Evolutionary conservation across 2,797 vertebrate species (phyloP), one percentile per base, ranked within the genome.

Genomic region (Sebastes elongatus): DNA sequence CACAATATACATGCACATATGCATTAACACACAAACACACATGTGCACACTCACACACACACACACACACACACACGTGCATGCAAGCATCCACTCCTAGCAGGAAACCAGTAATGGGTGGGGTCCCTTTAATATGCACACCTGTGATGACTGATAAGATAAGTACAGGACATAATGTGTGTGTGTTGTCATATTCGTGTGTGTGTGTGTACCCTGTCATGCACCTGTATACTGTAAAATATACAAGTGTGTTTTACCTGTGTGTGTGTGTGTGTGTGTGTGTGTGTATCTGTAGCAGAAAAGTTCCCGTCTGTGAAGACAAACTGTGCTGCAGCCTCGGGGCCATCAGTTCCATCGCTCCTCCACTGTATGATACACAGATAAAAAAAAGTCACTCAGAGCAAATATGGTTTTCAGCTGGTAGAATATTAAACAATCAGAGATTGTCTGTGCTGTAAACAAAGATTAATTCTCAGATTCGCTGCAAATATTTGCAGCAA

Each of bases 401-500:
- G 80, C 22, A 83, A 81, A 87, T 84, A 83, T 76, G 83, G 56
- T 84, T 66, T 80, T 62, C 55, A 30, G 4, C 66, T 80, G 38
- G 57, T 73, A 23, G 20, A 79, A 81, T 91, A 88, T 90, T 88
- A 91, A 91, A 92, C 90, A 87, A 72, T 88, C 89, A 86, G 84
- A 85, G 76, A 85, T 89, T 85, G 61, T 76, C 81, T 78, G 78
- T 62, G 85, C 71, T 70, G 86, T 87, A 87, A 88, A 87, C 81
- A 89, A 88, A 86, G 78, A 90, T 88, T 65, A 88, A 88, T 90
- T 88, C 70, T 86, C 72, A 89, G 93, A 93, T 92, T 93, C 4
- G 86, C 53, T 10, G 90, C 88, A 93, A 94, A 94, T 94, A 93
- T 94, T 94, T 93, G 91, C 83, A 72, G 88, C 91, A 94, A 92